These are phyloP conservation scores for Proterorhinus semilunaris DNA, from an alignment of 2,113 vertebrate species.

Conservation along the genomic window DNA sequence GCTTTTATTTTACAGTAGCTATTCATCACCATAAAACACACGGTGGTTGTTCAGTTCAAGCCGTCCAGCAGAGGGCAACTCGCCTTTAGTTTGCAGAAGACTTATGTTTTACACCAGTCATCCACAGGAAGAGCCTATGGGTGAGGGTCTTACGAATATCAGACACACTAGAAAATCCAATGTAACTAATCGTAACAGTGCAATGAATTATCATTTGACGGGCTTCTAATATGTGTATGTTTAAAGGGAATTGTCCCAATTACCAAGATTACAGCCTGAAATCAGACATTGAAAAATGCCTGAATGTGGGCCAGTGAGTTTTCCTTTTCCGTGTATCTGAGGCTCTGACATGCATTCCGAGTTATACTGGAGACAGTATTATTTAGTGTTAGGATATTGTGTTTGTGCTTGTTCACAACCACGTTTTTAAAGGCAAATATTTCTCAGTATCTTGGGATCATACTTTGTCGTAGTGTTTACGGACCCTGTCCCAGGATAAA, in stretches of 20 bases:
- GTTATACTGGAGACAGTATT: conserved; percentile 31
- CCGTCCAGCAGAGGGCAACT: conserved; percentile 40
- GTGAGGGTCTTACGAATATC: conserved; percentile 26
- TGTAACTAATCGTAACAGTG: conserved; percentile 34
- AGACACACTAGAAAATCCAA: conserved; percentile 42
- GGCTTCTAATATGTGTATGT: conserved; percentile 18
- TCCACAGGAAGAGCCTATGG: conserved; percentile 39
- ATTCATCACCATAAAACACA: conserved; percentile 46
- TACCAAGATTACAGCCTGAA: conserved; percentile 16
- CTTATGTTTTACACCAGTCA: conserved; percentile 59
- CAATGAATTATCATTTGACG: conserved; percentile 27
- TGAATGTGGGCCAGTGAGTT: conserved; percentile 38
- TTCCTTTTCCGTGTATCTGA: conserved; percentile 29
- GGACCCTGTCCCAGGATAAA: conserved; percentile 62
- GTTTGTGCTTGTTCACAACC: conserved; percentile 75
- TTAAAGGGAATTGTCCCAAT: conserved; percentile 10
- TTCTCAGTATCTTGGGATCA: conserved; percentile 55
- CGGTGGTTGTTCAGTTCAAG: conserved; percentile 44
- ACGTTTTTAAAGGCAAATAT: conserved; percentile 58
- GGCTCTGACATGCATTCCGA: conserved; percentile 29
- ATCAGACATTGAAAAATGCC: conserved; percentile 30
- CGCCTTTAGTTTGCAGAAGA: conserved; percentile 28
- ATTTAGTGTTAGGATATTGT: conserved; percentile 64
- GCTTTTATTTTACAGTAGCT: conserved; percentile 66
- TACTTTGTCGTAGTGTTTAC: conserved; percentile 65